A percentile compares a stretch with the other conserved stretches of the same genome.
These are phyloP conservation scores for Drosophila macrospina DNA, from an alignment of 2,888 invertebrate genomes.

Conservation along the genomic window DNA sequence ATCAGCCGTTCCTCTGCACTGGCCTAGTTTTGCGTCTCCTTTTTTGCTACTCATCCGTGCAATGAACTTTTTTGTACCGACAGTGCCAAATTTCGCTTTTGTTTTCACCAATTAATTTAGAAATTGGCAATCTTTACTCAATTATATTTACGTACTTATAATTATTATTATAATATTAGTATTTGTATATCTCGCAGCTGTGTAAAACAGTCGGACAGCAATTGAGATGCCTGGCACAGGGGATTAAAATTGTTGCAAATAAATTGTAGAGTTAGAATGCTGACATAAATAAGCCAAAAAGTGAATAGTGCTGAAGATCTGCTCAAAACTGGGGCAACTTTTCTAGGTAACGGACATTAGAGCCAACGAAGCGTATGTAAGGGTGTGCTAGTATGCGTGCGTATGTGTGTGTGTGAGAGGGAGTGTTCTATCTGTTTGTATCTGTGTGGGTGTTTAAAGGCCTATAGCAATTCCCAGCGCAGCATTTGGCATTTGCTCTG, in stretches of 20 bases:
- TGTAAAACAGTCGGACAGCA: too few species aligned
- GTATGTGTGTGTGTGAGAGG: constrained; percentile 11
- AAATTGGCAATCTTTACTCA: too few species aligned
- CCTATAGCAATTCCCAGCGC: constrained; percentile 64
- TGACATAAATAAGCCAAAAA: constrained; percentile 51
- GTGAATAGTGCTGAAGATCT: constrained; percentile 51
- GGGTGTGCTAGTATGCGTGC: constrained; percentile 17
- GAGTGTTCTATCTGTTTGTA: constrained; percentile 10
- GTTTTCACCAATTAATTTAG: too few species aligned
- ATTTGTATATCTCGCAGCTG: too few species aligned
- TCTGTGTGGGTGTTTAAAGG: constrained; percentile 30
- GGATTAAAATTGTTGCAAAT: constrained; percentile 33
- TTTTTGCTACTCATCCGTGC: too few species aligned
- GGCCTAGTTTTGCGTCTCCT: too few species aligned
- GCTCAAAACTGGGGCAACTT: constrained; percentile 48
- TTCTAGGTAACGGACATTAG: constrained; percentile 67
- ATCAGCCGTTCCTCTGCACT: too few species aligned
- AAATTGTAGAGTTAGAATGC: constrained; percentile 40
- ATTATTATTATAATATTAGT: too few species aligned
- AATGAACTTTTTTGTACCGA: too few species aligned
- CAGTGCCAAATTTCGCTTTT: too few species aligned
- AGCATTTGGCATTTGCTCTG: constrained; percentile 70
- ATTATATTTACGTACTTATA: too few species aligned
- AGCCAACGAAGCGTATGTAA: constrained; percentile 63
- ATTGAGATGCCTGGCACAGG: too few species aligned